Conservation (phyloP, 2,113 vertebrate species). For the Laterallus jamaicensis region DNA sequence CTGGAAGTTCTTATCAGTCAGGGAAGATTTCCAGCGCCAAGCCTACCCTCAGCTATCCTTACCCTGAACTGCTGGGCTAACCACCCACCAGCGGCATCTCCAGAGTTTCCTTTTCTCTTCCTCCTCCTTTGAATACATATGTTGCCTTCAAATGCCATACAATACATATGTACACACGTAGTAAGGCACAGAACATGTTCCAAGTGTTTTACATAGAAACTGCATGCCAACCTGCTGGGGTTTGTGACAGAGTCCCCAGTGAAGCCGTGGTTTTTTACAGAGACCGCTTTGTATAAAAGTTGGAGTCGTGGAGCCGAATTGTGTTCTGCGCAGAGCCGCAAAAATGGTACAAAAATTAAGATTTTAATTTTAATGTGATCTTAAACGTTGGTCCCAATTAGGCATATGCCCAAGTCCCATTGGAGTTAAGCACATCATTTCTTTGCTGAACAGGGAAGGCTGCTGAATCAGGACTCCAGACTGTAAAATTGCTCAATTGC, state of each 20-base stretch:
- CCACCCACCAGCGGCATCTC: background rate
- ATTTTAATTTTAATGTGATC: slow-evolving; percentile 63
- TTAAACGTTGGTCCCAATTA: slow-evolving; percentile 59
- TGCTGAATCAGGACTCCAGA: slow-evolving; percentile 69
- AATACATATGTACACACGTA: background rate
- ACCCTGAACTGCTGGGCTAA: background rate
- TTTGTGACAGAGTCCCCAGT: background rate
- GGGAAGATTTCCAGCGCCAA: background rate
- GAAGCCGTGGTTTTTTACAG: background rate
- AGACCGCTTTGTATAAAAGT: background rate
- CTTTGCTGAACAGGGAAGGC: slow-evolving; percentile 48
- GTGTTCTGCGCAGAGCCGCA: background rate
- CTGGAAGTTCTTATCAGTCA: background rate
- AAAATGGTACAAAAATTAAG: slow-evolving; percentile 37
- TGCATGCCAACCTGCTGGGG: background rate
- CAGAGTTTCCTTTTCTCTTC: slow-evolving; percentile 18
- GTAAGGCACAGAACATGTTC: background rate
- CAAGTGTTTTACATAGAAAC: background rate
- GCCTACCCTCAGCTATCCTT: background rate
- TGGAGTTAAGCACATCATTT: slow-evolving; percentile 59
- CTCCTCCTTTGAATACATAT: background rate
- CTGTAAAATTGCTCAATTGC: slow-evolving; percentile 71
- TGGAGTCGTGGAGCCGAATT: background rate
- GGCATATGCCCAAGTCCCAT: slow-evolving; percentile 32
- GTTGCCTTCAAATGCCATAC: background rate